Base-by-base conservation (phyloP, 2,888 invertebrate species). In the Aphidoletes aphidimyza region DNA sequence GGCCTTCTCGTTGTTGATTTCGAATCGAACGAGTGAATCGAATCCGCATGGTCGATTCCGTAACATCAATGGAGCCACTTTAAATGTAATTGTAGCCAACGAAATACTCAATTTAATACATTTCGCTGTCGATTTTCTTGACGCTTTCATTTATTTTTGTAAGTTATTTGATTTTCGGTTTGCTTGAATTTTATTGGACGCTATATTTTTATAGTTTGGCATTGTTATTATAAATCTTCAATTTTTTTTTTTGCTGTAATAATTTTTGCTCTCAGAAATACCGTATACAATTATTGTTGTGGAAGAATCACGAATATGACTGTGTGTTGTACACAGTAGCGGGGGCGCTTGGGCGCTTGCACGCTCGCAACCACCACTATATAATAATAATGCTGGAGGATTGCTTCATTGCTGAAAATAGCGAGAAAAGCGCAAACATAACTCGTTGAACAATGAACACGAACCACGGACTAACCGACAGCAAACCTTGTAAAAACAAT, bases 401-500 rank as follows among this genome's bases (percentile, higher is more conserved):
- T n/a, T n/a, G n/a, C n/a, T n/a, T n/a, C n/a, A n/a, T n/a, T n/a
- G n/a, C n/a, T n/a, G n/a, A 26, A 54, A 54, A 54, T 54, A 26
- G 9, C 9, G 54, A 26, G 22, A 54, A 54, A 54, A 54, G 22
- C 22, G n/a, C 22, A 42, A 54, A 26, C 54, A 54, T 54, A 8
- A 5, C 26, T 26, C 14, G 22, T n/a, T n/a, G n/a, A n/a, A n/a
- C n/a, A n/a, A n/a, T n/a, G 2, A 26, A 54, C 14, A 42, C 14
- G 42, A 14, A 42, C 14, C 6, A 26, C 5, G 22, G 69, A n/a
- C n/a, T n/a, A n/a, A n/a, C n/a, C n/a, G n/a, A n/a, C n/a, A 26
- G 30, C 69, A 69, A 69, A 69, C 30, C 69, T 26, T 69, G 69
- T 69, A 69, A 69, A 42, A 69, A 30, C 54, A 47, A 47, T 47